Evolutionary conservation across 2,797 vertebrate genomes (phyloP), one percentile per base, ranked within the genome.

Genomic region (Pogoniulus pusillus): DNA sequence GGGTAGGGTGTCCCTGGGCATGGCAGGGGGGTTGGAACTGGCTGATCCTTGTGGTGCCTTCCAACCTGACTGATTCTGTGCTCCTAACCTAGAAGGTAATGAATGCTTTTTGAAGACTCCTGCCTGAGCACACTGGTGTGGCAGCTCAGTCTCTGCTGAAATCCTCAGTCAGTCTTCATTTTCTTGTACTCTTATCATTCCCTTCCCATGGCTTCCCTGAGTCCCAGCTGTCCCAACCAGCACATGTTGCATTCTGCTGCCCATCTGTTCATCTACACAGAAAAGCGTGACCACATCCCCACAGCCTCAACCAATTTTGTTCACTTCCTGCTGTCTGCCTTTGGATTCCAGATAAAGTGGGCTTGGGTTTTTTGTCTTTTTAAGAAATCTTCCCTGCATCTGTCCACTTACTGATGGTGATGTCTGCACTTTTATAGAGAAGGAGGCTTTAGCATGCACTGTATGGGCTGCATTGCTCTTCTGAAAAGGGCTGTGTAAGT

Each of bases 271-370:
- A 2, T 79, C 72, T 82, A 19, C 72, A 90, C 51, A 85, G 87
- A 93, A 75, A 70, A 86, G 83, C 3, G 10, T 92, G 90, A 95
- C 91, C 92, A 74, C 91, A 92, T 90, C 89, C 80, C 87, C 77
- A 64, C 85, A 95, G 87, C 89, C 91, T 91, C 93, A 93, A 95
- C 83, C 85, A 82, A 92, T 95, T 95, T 92, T 23, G 49, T 87
- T 92, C 90, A 79, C 90, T 91, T 95, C 93, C 92, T 95, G 83
- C 69, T 91, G 65, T 59, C 69, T 91, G 65, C 59, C 81, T 93
- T 93, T 92, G 71, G 49, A 92, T 91, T 90, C 71, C 92, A 91
- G 77, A 93, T 91, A 95, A 76, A 89, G 43, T 39, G n/a, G n/a
- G n/a, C n/a, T 39, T 12, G 39, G 39, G 14, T 8, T 43, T 85